phyloP scores from a whole-genome alignment of 2,113 vertebrate genomes.

The Pelecanus crispus region DNA sequence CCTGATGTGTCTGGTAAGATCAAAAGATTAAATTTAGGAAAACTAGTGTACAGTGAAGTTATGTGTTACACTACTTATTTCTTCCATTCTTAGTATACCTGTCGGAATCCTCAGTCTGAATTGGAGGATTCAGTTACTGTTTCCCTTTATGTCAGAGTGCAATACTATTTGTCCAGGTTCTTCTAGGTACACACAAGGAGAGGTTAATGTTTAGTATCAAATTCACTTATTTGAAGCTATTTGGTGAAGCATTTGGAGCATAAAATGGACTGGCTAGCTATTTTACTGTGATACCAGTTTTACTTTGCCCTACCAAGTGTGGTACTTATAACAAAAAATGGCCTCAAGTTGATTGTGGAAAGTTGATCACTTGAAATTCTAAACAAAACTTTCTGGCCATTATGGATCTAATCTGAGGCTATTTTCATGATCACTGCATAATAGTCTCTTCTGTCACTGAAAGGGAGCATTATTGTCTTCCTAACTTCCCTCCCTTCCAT shows the following conservation, averaged over 20 bases:
- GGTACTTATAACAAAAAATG: not conserved
- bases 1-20: not conserved
- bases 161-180: not conserved
- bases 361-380: not conserved
- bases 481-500: not conserved
- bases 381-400: not conserved
- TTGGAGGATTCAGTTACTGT: not conserved
- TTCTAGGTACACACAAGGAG: not conserved
- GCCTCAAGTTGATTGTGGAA: not conserved
- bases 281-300: not conserved
- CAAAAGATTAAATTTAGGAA: not conserved
- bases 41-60: not conserved
- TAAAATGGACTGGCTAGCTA: not conserved
- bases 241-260: not conserved
- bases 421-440: not conserved
- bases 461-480: not conserved
- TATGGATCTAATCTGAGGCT: not conserved
- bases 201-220: not conserved
- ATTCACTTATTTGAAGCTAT: not conserved
- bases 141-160: not conserved
- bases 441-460: not conserved
- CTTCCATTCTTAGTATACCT: not conserved
- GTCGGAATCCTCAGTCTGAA: not conserved
- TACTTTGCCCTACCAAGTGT: not conserved
- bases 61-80: not conserved